Conservation (phyloP, 1,140 invertebrate species). For the Danaus plexippus region DNA sequence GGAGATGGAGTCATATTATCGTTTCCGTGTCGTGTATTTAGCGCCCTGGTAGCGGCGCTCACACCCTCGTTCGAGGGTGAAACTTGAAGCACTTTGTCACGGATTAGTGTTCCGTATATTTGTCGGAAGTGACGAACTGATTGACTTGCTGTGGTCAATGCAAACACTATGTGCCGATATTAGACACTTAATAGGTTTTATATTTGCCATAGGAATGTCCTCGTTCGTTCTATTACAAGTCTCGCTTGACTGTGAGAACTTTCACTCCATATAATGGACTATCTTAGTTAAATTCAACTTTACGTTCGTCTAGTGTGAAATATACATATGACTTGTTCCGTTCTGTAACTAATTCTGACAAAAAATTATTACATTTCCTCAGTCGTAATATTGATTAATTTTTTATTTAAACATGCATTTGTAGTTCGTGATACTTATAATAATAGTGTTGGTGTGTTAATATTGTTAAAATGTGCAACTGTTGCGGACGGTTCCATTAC, state of each 20-base stretch:
- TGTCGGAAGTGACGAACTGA: slow-evolving; percentile 31
- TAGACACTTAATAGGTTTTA: slow-evolving; percentile 4
- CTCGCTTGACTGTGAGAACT: too few species aligned
- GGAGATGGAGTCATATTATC: slow-evolving; percentile 6
- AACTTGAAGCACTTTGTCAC: slow-evolving; percentile 31
- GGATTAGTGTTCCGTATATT: slow-evolving; percentile 35
- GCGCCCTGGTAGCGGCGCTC: slow-evolving; percentile 18
- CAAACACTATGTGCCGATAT: slow-evolving; percentile 27
- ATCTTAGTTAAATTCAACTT: too few species aligned
- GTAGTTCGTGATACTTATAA: too few species aligned
- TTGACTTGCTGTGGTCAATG: slow-evolving; percentile 29
- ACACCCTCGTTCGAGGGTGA: slow-evolving; percentile 35
- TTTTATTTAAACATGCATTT: too few species aligned
- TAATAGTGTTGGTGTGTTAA: slow-evolving; percentile 6
- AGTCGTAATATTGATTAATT: too few species aligned
- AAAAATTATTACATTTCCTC: too few species aligned
- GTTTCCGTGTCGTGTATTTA: not conserved
- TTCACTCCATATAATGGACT: too few species aligned
- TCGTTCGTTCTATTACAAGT: too few species aligned
- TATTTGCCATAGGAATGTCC: too few species aligned
- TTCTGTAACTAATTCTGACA: too few species aligned
- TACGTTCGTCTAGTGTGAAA: too few species aligned
- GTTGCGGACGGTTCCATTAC: slow-evolving; percentile 7
- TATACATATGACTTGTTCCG: too few species aligned
- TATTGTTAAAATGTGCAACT: slow-evolving; percentile 15